Evolutionary conservation across 2,113 vertebrate species (phyloP).

Genomic region (Platanista minor): DNA sequence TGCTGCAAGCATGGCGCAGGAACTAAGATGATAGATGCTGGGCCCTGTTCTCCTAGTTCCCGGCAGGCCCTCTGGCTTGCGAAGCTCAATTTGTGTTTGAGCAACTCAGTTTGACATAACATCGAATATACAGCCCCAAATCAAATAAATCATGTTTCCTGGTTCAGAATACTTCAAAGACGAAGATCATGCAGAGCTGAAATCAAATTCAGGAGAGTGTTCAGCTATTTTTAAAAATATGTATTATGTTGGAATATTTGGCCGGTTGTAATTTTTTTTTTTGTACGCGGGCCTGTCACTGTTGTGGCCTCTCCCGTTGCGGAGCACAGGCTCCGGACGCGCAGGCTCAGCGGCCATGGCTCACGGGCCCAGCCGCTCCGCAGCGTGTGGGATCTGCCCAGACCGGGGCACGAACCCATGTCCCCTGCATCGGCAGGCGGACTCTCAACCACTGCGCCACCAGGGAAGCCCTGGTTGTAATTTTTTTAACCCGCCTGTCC

Average conservation of each 20-base stretch:
- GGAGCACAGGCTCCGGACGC: too few species aligned
- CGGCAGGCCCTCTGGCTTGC: neutral
- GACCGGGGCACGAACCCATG: too few species aligned
- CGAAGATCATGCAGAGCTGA: neutral
- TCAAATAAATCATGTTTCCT: constrained; percentile 9
- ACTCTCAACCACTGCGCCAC: too few species aligned
- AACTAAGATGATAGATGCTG: neutral
- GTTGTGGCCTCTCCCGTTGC: too few species aligned
- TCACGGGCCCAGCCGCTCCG: too few species aligned
- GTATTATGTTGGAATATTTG: neutral
- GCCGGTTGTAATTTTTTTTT: neutral
- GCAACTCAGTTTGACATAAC: neutral
- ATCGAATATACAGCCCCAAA: neutral
- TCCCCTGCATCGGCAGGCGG: too few species aligned
- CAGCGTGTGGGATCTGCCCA: too few species aligned
- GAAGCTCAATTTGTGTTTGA: neutral
- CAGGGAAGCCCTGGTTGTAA: neutral
- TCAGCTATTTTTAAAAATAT: neutral
- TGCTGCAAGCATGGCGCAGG: fast-evolving
- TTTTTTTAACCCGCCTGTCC: neutral
- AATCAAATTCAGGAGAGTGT: neutral
- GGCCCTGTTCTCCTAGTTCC: neutral
- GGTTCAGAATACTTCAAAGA: neutral
- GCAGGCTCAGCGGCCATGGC: too few species aligned
- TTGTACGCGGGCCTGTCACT: too few species aligned